A percentile compares a stretch with the other conserved stretches of the same genome.
phyloP scores from a whole-genome alignment of 1,140 invertebrate species.

The Bicyclus anynana region DNA sequence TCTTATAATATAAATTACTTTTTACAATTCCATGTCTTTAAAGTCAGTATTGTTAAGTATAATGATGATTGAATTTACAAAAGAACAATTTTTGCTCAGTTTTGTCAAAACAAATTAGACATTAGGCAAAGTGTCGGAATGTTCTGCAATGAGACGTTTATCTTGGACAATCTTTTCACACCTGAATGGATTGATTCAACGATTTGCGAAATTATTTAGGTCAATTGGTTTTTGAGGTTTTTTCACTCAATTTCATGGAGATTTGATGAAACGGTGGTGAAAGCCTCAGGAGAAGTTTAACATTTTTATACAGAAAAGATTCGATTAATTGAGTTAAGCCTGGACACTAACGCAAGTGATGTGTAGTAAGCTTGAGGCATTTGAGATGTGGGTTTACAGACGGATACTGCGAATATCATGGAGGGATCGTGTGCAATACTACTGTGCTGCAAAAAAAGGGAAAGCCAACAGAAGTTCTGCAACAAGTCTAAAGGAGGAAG shows the following conservation, averaged over 20 bases:
- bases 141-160: constrained; percentile 7
- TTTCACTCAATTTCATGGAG: constrained; percentile 1
- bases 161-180: constrained; percentile 11
- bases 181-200: background rate
- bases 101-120: background rate
- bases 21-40: no score
- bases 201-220: constrained; percentile 15
- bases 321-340: no score
- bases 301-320: no score
- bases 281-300: background rate
- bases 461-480: no score
- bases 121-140: background rate
- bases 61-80: background rate
- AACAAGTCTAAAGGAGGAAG: no score
- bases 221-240: constrained; percentile 11
- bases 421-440: no score
- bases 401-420: no score
- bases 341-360: no score
- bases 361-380: no score
- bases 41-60: background rate
- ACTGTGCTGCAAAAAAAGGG: no score
- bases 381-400: no score
- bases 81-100: background rate
- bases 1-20: no score
- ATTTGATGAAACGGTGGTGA: background rate